Conservation (phyloP, 2,888 invertebrate genomes). For the Plagodis dolabraria region DNA sequence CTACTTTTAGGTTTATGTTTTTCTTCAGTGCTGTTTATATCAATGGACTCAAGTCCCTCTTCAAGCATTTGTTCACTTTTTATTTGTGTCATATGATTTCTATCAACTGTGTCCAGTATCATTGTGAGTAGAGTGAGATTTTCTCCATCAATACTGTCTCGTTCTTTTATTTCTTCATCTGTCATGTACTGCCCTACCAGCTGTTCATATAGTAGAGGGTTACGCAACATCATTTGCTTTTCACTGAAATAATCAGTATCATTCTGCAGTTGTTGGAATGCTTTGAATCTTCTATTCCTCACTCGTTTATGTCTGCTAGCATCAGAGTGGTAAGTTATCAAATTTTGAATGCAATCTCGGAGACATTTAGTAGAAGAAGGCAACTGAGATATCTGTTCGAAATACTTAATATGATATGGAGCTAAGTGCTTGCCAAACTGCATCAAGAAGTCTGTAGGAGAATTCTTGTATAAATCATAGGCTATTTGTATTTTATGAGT, state of each 20-base stretch:
- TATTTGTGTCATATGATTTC: constrained; percentile 87
- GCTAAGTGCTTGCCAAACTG: constrained; percentile 91
- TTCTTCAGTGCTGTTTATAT: constrained; percentile 40
- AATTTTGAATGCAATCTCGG: constrained; percentile 86
- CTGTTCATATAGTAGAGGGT: constrained; percentile 95
- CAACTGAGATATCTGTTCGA: constrained; percentile 71
- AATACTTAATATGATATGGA: constrained; percentile 88
- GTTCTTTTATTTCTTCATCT: constrained; percentile 88
- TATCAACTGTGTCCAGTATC: constrained; percentile 92
- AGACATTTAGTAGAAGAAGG: constrained; percentile 64
- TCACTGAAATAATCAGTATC: constrained; percentile 94
- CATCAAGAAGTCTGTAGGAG: constrained; percentile 88
- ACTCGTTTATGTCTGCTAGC: constrained; percentile 81
- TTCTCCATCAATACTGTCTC: constrained; percentile 85
- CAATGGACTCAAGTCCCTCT: constrained; percentile 79
- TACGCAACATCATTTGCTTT: constrained; percentile 96
- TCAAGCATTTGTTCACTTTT: constrained; percentile 86
- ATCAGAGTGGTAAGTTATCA: constrained; percentile 83
- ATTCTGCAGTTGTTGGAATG: constrained; percentile 89
- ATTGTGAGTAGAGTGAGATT: constrained; percentile 89
- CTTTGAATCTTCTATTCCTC: constrained; percentile 93
- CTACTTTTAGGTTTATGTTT: constrained; percentile 32
- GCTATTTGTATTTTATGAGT: constrained; percentile 90
- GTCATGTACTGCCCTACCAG: constrained; percentile 94
- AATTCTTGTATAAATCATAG: constrained; percentile 85